A percentile compares a stretch with the other conserved stretches of the same genome.
These are phyloP conservation scores for Octopus bimaculoides DNA, from an alignment of 1,140 invertebrate species.

Conservation along the genomic window DNA sequence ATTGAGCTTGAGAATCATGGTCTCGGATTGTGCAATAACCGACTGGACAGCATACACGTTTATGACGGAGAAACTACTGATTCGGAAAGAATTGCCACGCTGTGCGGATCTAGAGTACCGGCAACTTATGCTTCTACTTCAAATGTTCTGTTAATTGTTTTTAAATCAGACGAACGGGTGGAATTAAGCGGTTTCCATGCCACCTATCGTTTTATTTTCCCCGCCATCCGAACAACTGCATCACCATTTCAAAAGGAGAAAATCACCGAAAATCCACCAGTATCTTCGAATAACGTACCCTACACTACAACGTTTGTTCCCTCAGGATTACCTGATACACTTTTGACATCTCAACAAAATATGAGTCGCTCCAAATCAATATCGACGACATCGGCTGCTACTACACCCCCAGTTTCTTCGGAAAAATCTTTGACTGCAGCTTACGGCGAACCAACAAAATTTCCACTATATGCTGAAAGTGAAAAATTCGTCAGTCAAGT, in stretches of 20 bases:
- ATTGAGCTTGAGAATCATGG: conserved; percentile 30
- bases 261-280: background rate
- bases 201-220: conserved; percentile 36
- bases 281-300: background rate
- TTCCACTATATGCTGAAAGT: background rate
- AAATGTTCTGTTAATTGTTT: conserved; percentile 29
- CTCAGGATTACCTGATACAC: background rate
- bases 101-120: conserved; percentile 29
- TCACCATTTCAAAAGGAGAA: conserved; percentile 13
- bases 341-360: conserved; percentile 13
- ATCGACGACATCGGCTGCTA: background rate
- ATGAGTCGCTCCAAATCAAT: background rate
- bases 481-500: conserved; percentile 4
- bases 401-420: background rate
- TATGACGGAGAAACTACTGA: conserved; percentile 24
- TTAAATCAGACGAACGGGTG: conserved; percentile 32
- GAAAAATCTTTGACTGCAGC: conserved; percentile 7
- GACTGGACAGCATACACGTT: conserved; percentile 24
- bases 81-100: conserved; percentile 21
- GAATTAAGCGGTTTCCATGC: conserved; percentile 41
- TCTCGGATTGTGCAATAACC: conserved; percentile 24
- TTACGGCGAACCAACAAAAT: conserved; percentile 7
- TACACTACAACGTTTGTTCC: background rate
- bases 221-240: conserved; percentile 21
- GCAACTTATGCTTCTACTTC: conserved; percentile 27